Percentiles rank a stretch among this genome's conserved stretches.
Conservation (phyloP, 2,113 vertebrate genomes). For the Sarotherodon lohbergeri region DNA sequence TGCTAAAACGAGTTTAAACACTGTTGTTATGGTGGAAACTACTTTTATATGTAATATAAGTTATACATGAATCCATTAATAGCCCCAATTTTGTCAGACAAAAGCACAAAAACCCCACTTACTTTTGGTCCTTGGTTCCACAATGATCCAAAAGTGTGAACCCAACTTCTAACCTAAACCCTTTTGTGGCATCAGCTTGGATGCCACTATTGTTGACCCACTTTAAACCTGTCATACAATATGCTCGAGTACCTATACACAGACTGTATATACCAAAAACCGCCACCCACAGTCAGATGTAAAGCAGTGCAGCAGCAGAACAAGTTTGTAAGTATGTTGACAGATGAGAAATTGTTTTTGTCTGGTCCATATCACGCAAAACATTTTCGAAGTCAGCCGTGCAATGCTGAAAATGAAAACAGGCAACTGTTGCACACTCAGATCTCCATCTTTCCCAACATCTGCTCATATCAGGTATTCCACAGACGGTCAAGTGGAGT, state of each 20-base stretch:
- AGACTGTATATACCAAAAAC: neutral
- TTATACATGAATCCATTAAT: neutral
- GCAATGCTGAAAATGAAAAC: conserved; percentile 28
- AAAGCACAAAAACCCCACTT: neutral
- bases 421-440: conserved; percentile 10
- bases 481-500: neutral
- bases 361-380: conserved; percentile 45
- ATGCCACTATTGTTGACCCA: neutral
- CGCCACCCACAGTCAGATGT: neutral
- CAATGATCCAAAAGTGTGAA: neutral
- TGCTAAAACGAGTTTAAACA: neutral
- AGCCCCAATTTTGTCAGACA: neutral
- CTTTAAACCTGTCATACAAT: neutral
- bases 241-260: neutral
- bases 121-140: neutral
- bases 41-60: neutral
- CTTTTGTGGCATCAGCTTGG: neutral
- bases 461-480: neutral
- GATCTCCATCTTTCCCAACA: conserved; percentile 29
- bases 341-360: conserved; percentile 49
- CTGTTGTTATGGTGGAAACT: neutral
- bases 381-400: conserved; percentile 36
- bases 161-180: neutral
- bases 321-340: conserved; percentile 19
- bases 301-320: neutral